phyloP scores from a whole-genome alignment of 1,140 invertebrate species.

The Temnothorax nylanderi region DNA sequence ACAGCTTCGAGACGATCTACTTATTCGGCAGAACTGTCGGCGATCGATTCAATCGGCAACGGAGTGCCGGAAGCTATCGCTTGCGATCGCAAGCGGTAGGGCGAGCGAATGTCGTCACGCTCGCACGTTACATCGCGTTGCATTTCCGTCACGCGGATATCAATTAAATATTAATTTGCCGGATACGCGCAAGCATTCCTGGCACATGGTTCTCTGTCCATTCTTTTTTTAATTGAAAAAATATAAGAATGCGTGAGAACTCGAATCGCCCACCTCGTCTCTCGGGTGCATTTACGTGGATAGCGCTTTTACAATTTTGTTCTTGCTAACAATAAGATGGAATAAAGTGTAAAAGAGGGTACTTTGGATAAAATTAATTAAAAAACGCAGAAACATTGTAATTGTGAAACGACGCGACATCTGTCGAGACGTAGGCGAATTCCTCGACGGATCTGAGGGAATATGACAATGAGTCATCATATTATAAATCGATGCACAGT shows the following conservation, averaged over 20 bases:
- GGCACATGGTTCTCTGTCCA: too few species aligned
- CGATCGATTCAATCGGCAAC: background rate
- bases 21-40: background rate
- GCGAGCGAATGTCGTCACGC: background rate
- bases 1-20: background rate
- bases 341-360: background rate
- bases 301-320: background rate
- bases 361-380: background rate
- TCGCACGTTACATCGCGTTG: background rate
- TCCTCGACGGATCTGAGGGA: too few species aligned
- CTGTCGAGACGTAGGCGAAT: background rate
- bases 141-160: constrained; percentile 24
- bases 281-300: background rate
- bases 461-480: too few species aligned
- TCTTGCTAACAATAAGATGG: background rate
- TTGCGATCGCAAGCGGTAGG: background rate
- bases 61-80: background rate
- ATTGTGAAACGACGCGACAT: background rate
- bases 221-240: background rate
- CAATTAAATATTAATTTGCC: constrained; percentile 33
- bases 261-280: background rate
- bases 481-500: background rate
- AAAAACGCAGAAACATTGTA: background rate
- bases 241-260: background rate
- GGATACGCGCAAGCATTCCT: constrained; percentile 7